These are phyloP conservation scores for Stichodactyla helianthus DNA, from an alignment of 64 coral and sea anemone species.

Conservation along the genomic window DNA sequence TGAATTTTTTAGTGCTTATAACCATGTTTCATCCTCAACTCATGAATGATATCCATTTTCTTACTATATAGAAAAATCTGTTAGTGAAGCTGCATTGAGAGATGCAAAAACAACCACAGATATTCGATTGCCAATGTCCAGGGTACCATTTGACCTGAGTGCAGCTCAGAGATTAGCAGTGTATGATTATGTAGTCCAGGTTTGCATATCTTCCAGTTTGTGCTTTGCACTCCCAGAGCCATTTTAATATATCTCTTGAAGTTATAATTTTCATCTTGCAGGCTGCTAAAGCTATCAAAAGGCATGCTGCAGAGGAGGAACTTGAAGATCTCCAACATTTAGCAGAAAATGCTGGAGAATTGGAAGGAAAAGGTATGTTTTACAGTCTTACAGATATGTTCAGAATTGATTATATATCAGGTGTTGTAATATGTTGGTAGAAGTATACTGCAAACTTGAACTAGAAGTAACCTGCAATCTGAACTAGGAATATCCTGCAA, in stretches of 20 bases:
- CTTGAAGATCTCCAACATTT: background rate
- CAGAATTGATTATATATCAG: too few relatives aligned
- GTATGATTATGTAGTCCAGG: slow-evolving; percentile 25
- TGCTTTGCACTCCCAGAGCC: too few relatives aligned
- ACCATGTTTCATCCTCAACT: too few relatives aligned
- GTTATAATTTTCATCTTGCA: background rate
- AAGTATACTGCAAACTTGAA: too few relatives aligned
- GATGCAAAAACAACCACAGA: background rate
- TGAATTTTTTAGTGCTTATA: too few relatives aligned
- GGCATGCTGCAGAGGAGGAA: slow-evolving; percentile 17
- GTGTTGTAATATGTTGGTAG: too few relatives aligned
- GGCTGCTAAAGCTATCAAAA: slow-evolving; percentile 21
- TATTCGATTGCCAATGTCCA: slow-evolving; percentile 2
- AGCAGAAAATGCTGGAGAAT: background rate
- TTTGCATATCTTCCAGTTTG: background rate
- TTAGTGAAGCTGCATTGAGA: background rate
- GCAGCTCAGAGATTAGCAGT: background rate
- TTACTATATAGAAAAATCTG: too few relatives aligned
- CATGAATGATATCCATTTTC: too few relatives aligned
- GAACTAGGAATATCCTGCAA: too few relatives aligned
- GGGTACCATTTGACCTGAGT: background rate
- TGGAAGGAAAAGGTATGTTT: background rate
- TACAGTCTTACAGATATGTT: background rate
- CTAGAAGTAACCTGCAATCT: too few relatives aligned
- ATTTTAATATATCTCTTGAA: background rate